Percentiles rank a stretch among this genome's conserved stretches.
Evolutionary conservation across 2,113 vertebrate genomes (phyloP).

Genomic region (Strix aluco): DNA sequence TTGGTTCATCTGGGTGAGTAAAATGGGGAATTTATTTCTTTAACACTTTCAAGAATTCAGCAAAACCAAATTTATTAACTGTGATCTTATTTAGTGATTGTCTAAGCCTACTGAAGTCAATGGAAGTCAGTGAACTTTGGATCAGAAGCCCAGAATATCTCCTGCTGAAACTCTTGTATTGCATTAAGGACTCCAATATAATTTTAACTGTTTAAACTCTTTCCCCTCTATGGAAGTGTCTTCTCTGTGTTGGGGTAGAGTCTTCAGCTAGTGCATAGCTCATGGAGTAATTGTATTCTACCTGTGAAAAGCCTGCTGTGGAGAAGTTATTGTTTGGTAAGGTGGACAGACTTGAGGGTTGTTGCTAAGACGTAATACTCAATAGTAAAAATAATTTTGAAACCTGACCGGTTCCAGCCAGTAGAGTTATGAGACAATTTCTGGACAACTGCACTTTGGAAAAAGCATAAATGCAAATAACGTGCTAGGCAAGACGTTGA

Average conservation of each 20-base stretch:
- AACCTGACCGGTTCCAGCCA: neutral
- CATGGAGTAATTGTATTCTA: neutral
- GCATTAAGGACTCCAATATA: neutral
- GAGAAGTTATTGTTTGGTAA: neutral
- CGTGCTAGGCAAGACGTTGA: neutral
- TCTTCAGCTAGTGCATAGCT: neutral
- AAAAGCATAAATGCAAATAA: slow-evolving; percentile 23
- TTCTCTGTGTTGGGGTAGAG: neutral
- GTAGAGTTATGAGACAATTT: neutral
- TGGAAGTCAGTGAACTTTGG: neutral
- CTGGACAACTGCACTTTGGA: slow-evolving; percentile 4
- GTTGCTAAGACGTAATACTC: neutral
- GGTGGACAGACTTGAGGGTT: neutral
- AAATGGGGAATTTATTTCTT: neutral
- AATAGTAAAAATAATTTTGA: neutral
- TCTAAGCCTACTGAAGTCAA: neutral
- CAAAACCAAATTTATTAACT: neutral
- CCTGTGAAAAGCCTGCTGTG: neutral
- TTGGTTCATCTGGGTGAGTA: neutral
- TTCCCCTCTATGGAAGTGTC: neutral
- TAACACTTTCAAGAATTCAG: neutral
- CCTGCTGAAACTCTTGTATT: neutral
- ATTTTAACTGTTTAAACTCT: neutral
- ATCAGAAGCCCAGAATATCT: neutral
- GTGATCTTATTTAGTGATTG: neutral